These are phyloP conservation scores for Diabrotica undecimpunctata DNA, from an alignment of 1,140 invertebrate genomes.

Conservation along the genomic window DNA sequence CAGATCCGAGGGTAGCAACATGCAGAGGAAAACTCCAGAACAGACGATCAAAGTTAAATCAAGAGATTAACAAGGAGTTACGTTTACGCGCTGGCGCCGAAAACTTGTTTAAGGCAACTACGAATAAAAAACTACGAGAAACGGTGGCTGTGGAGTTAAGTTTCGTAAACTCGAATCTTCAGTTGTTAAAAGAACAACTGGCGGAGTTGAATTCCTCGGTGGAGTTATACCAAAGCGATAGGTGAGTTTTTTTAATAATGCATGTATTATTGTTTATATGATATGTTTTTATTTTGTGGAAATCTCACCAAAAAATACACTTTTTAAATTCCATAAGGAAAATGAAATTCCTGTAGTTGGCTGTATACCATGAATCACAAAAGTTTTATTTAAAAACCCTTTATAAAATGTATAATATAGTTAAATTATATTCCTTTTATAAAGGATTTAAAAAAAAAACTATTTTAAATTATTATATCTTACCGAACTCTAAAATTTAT, in stretches of 20 bases:
- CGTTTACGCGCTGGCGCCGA: conserved; percentile 87
- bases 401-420: no score
- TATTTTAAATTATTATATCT: no score
- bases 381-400: no score
- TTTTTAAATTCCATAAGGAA: no score
- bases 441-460: no score
- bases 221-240: conserved; percentile 89
- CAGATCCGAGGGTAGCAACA: conserved; percentile 88
- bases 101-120: conserved; percentile 89
- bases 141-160: conserved; percentile 89
- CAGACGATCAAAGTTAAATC: conserved; percentile 88
- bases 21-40: conserved; percentile 91
- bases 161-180: conserved; percentile 95
- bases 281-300: neutral
- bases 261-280: neutral
- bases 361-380: no score
- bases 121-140: conserved; percentile 80
- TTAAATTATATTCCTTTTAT: no score
- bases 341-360: no score
- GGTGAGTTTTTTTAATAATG: conserved; percentile 54
- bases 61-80: conserved; percentile 95
- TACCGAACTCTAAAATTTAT: no score
- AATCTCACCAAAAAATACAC: no score
- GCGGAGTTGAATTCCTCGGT: conserved; percentile 93
- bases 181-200: conserved; percentile 93